Conservation (phyloP, 92 coral and sea anemone species). For the Anthopleura xanthogrammica region DNA sequence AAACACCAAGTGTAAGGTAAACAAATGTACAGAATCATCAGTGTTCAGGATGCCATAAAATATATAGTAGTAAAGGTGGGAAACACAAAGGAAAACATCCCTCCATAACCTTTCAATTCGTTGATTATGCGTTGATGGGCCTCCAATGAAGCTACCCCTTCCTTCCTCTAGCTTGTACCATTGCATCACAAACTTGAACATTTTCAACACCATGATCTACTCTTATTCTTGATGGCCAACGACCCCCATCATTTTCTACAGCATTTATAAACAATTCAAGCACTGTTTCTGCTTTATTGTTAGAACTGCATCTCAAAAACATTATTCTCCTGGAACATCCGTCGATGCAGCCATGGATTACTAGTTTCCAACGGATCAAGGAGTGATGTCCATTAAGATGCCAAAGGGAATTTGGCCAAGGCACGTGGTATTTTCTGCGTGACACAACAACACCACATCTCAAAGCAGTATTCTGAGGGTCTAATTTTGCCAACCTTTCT, state of each 20-base stretch:
- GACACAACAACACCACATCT: slow-evolving; percentile 24
- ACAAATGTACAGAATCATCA: slow-evolving; percentile 36
- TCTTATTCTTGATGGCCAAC: slow-evolving; percentile 55
- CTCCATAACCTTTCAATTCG: slow-evolving; percentile 41
- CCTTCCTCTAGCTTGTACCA: slow-evolving; percentile 52
- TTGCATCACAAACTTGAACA: slow-evolving; percentile 43
- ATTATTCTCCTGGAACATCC: slow-evolving; percentile 45
- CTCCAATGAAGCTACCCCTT: slow-evolving; percentile 49
- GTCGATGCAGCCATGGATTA: slow-evolving; percentile 47
- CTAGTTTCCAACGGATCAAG: slow-evolving; percentile 36
- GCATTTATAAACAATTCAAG: slow-evolving; percentile 33
- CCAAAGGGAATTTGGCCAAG: slow-evolving; percentile 37
- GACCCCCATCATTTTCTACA: slow-evolving; percentile 11
- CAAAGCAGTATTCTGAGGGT: slow-evolving; percentile 24
- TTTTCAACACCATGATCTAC: slow-evolving; percentile 47
- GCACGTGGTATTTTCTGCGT: slow-evolving; percentile 32
- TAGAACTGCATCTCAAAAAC: slow-evolving; percentile 29
- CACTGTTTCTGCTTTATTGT: slow-evolving; percentile 36
- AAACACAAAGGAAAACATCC: slow-evolving; percentile 57
- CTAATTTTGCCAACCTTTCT: slow-evolving; percentile 22
- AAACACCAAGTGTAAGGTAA: slow-evolving; percentile 46
- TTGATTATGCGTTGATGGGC: slow-evolving; percentile 43
- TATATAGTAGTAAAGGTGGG: slow-evolving; percentile 37
- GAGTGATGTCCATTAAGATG: slow-evolving; percentile 36
- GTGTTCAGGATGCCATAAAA: slow-evolving; percentile 49